Base-by-base conservation (phyloP, 2,888 invertebrate species). In the Drosophila tripunctata region DNA sequence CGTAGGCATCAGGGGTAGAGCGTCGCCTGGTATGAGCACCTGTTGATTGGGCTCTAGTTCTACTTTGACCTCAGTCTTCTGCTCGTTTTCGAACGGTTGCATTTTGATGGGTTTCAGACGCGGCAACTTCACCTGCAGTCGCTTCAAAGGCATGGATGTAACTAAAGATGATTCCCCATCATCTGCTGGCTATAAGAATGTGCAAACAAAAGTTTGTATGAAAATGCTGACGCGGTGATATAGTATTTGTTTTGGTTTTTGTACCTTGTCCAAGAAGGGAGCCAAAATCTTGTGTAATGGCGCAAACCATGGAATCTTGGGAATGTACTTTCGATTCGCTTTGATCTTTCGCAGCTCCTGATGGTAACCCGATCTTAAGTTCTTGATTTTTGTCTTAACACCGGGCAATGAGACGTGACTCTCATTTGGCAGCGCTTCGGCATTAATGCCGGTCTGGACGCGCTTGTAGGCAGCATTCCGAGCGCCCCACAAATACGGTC, bases 341-440 rank as follows among this genome's bases (percentile, higher is more conserved):
- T 55, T 38, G 5, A 86, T 86, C 66, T 65, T 80, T 41, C 50
- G 71, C 0, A 88, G 48, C 35, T 80, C 87, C 76, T 67, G 76
- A 17, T 79, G 63, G 10, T 80, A 80, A 0, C 50, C 38, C 3
- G 63, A 54, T 3, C 88, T 80, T 22, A 88, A 30, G 8, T 86
- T 86, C 38, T 68, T 67, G 17, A 80, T 80, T 58, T 80, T 88
- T 19, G 48, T 79, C 38, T 86, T 86, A 0, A 80, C 76, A 1
- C 58, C 68, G 24, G 56, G 50, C 24, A 80, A 30, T 0, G 67
- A 68, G 0, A 88, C 17, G 4, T 14, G 14, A 1, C 12, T 36
- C 22, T 80, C 88, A 2, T 35, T 30, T 0, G 47, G 8, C 0
- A 63, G 44, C 0, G 44, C 47, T 6, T 62, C 54, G 1, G 44